Conservation (phyloP, 2,113 vertebrate species). For the Strix uralensis region DNA sequence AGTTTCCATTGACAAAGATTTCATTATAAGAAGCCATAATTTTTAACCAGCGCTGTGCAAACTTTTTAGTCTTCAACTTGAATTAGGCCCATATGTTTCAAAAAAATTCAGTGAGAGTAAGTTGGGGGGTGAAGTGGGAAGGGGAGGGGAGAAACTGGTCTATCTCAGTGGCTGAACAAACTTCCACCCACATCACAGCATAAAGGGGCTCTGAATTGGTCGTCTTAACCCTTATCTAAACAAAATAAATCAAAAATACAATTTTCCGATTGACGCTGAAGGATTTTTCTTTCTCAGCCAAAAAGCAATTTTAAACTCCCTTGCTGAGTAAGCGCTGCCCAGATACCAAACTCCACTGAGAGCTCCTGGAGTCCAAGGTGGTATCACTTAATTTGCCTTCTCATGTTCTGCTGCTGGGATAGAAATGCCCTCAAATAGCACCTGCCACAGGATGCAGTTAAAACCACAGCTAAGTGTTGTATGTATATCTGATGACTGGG, state of each 20-base stretch:
- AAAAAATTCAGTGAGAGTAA: constrained; percentile 20
- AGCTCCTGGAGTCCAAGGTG: constrained; percentile 3
- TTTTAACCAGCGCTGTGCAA: constrained; percentile 63
- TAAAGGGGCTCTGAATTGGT: constrained; percentile 29
- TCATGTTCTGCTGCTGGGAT: background rate
- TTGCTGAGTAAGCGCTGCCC: constrained; percentile 18
- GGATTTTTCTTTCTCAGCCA: constrained; percentile 56
- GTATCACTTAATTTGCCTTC: background rate
- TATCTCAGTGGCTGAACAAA: constrained; percentile 64
- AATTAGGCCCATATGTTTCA: constrained; percentile 79
- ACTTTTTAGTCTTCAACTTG: constrained; percentile 67
- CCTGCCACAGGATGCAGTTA: constrained; percentile 15
- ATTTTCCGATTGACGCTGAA: constrained; percentile 56
- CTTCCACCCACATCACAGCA: constrained; percentile 43
- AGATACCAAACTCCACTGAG: background rate
- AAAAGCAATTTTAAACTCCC: constrained; percentile 54
- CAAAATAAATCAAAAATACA: constrained; percentile 59
- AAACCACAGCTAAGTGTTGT: background rate
- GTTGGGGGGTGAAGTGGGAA: background rate
- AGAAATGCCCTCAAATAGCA: constrained; percentile 14
- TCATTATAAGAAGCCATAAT: constrained; percentile 79
- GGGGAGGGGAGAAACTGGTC: background rate
- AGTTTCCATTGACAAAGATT: constrained; percentile 78
- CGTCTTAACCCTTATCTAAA: constrained; percentile 62
- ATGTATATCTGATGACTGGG: background rate